phyloP scores from a whole-genome alignment of 2,888 invertebrate genomes.

The Aleiodes alternator region DNA sequence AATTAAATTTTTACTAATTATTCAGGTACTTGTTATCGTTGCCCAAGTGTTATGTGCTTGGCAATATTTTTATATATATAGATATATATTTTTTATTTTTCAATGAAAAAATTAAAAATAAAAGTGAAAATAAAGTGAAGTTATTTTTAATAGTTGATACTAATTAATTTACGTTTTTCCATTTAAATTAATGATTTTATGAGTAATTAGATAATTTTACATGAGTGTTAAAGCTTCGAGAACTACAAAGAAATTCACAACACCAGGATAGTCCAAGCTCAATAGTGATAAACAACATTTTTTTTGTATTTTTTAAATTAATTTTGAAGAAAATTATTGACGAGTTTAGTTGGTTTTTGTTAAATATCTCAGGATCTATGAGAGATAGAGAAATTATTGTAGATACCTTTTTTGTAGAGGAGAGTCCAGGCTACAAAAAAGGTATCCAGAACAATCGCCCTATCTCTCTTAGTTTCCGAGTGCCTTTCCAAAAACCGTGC shows the following conservation, averaged over 20 bases:
- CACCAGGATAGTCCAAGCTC: conserved; percentile 71
- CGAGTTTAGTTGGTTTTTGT: no score
- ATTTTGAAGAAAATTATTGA: no score
- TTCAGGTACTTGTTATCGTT: background rate
- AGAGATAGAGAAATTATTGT: no score
- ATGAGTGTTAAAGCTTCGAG: conserved; percentile 28
- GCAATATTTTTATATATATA: background rate
- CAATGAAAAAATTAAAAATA: conserved; percentile 3
- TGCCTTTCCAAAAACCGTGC: no score
- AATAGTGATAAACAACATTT: conserved; percentile 18
- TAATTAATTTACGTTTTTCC: conserved; percentile 25
- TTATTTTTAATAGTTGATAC: no score
- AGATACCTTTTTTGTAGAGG: no score
- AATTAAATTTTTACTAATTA: background rate
- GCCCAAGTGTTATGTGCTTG: background rate
- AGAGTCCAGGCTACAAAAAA: no score
- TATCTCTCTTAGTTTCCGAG: no score
- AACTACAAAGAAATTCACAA: conserved; percentile 61
- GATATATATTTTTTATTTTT: background rate
- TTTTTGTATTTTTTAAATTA: no score
- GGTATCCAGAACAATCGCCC: no score
- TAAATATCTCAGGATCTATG: no score
- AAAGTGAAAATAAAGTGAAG: background rate
- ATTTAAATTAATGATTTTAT: background rate
- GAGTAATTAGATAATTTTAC: conserved; percentile 36